Conservation (phyloP, 2,113 vertebrate genomes). For the Cyanistes caeruleus region DNA sequence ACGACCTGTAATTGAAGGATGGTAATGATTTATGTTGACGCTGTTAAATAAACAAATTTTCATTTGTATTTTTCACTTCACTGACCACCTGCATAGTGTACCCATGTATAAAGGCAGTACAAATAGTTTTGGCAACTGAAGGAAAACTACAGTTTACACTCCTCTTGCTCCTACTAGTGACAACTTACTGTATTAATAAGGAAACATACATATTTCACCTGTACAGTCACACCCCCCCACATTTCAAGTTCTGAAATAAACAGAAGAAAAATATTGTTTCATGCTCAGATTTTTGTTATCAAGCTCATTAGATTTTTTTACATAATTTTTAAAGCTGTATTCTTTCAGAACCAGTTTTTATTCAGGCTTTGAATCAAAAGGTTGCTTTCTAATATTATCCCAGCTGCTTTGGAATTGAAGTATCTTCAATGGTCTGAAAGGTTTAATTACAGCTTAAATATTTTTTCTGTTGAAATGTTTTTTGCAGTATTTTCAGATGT, state of each 20-base stretch:
- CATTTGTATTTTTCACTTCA: background rate
- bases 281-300: background rate
- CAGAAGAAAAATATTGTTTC: background rate
- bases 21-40: background rate
- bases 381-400: background rate
- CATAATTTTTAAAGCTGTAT: background rate
- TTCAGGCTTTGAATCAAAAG: background rate
- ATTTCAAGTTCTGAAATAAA: background rate
- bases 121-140: background rate
- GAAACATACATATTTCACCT: background rate
- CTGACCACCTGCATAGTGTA: background rate
- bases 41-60: background rate
- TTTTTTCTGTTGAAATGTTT: background rate
- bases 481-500: background rate
- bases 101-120: background rate
- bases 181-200: background rate
- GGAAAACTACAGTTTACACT: background rate
- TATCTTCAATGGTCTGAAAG: background rate
- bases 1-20: conserved; percentile 84
- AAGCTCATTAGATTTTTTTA: background rate
- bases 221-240: background rate
- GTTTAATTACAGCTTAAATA: background rate
- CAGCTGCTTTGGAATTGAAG: background rate
- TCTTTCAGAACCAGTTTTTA: background rate
- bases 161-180: background rate